Evolutionary conservation across 1,140 invertebrate genomes (phyloP).

Genomic region (Anoplolepis gracilipes): DNA sequence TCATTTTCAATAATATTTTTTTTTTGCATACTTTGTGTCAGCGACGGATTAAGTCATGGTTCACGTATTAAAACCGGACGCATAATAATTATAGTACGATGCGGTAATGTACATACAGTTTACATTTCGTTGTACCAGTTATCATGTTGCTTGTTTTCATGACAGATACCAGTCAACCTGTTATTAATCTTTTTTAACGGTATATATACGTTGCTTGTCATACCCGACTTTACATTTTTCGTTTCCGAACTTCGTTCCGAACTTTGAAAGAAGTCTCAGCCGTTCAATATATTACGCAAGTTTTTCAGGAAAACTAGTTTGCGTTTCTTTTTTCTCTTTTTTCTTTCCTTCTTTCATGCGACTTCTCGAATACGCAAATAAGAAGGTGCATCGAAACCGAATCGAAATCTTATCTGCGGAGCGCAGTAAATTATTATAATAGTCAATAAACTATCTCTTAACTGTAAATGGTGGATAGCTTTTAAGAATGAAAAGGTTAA

Average conservation of each 20-base stretch:
- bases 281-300: slow-evolving; percentile 23
- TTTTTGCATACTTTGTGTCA: slow-evolving; percentile 29
- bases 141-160: slow-evolving; percentile 42
- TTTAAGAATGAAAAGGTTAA: slow-evolving; percentile 34
- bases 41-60: slow-evolving; percentile 64
- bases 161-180: slow-evolving; percentile 36
- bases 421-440: not conserved
- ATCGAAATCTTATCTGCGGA: not conserved
- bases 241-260: slow-evolving; percentile 25
- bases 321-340: slow-evolving; percentile 15
- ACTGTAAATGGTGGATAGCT: not conserved
- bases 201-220: slow-evolving; percentile 35
- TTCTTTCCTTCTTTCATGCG: not conserved
- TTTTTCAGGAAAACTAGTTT: slow-evolving; percentile 48
- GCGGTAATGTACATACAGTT: slow-evolving; percentile 33
- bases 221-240: slow-evolving; percentile 26
- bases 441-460: slow-evolving; percentile 1
- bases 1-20: slow-evolving; percentile 54
- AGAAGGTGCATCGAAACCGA: not conserved
- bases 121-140: slow-evolving; percentile 54
- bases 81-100: slow-evolving; percentile 58
- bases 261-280: not conserved
- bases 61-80: slow-evolving; percentile 57
- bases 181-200: slow-evolving; percentile 68
- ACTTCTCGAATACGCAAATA: slow-evolving; percentile 27